Conservation (phyloP, 2,113 vertebrate species). For the Alligator mississippiensis region DNA sequence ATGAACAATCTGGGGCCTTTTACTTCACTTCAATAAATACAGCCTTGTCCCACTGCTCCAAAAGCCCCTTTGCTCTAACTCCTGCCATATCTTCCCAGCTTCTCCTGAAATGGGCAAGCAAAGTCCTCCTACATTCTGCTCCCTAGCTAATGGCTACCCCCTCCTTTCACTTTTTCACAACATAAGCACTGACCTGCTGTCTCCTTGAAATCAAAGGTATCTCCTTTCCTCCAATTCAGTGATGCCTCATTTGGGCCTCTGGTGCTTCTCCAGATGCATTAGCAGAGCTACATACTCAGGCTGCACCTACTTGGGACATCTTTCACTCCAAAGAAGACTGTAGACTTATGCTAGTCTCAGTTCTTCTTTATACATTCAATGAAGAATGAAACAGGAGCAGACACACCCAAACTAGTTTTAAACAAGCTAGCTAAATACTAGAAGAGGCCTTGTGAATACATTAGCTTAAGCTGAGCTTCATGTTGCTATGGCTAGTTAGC, state of each 20-base stretch:
- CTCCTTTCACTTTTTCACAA: background rate
- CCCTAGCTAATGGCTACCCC: too few species aligned
- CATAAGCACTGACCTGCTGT: background rate
- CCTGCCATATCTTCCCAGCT: background rate
- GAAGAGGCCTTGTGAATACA: too few species aligned
- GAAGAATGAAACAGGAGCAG: fast-evolving
- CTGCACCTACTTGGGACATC: background rate
- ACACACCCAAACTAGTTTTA: background rate
- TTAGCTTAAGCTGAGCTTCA: too few species aligned
- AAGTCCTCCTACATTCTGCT: fast-evolving
- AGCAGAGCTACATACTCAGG: background rate
- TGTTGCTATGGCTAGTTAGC: too few species aligned
- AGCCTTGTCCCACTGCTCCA: background rate
- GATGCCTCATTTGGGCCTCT: background rate
- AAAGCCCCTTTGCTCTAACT: fast-evolving
- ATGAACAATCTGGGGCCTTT: background rate
- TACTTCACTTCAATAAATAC: background rate
- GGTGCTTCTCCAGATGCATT: background rate
- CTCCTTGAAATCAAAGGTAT: background rate
- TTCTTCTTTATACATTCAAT: background rate
- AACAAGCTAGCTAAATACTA: background rate
- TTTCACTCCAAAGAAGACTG: background rate
- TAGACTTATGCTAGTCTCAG: background rate
- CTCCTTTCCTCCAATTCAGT: fast-evolving
- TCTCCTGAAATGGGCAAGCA: background rate